Percentiles rank a stretch among this genome's conserved stretches.
These are phyloP conservation scores for Nestor notabilis DNA, from an alignment of 2,113 vertebrate species.

Conservation along the genomic window DNA sequence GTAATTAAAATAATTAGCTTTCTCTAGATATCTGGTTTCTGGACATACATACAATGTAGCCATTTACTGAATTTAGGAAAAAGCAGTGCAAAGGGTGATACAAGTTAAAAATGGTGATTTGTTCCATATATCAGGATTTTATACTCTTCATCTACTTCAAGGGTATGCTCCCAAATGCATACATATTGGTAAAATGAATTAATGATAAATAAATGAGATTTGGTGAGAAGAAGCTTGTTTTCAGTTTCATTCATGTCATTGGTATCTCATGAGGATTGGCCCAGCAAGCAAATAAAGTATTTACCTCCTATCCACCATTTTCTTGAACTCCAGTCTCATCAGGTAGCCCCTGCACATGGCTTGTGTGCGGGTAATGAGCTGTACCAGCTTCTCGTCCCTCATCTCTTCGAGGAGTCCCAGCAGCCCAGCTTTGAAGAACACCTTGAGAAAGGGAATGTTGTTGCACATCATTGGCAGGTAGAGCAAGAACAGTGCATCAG, in stretches of 20 bases:
- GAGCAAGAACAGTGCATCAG: neutral
- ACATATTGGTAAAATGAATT: neutral
- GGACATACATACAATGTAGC: neutral
- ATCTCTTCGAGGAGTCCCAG: constrained; percentile 90
- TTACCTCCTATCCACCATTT: constrained; percentile 85
- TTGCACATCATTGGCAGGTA: neutral
- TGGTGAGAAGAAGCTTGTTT: neutral
- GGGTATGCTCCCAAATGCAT: neutral
- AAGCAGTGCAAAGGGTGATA: neutral
- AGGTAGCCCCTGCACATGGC: constrained; percentile 83
- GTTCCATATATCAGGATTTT: neutral
- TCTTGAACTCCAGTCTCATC: constrained; percentile 86
- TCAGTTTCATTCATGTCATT: neutral
- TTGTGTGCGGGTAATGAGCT: constrained; percentile 92
- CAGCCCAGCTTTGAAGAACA: constrained; percentile 95
- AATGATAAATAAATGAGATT: neutral
- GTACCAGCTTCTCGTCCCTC: constrained; percentile 90
- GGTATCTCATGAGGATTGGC: neutral
- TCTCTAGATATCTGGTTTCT: neutral
- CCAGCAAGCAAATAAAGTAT: neutral
- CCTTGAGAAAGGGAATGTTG: constrained; percentile 66
- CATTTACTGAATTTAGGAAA: neutral
- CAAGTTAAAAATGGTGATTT: neutral
- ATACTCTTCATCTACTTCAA: neutral
- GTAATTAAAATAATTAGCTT: neutral